phyloP scores from a whole-genome alignment of 2,113 vertebrate species.

The Salvelinus sp. region DNA sequence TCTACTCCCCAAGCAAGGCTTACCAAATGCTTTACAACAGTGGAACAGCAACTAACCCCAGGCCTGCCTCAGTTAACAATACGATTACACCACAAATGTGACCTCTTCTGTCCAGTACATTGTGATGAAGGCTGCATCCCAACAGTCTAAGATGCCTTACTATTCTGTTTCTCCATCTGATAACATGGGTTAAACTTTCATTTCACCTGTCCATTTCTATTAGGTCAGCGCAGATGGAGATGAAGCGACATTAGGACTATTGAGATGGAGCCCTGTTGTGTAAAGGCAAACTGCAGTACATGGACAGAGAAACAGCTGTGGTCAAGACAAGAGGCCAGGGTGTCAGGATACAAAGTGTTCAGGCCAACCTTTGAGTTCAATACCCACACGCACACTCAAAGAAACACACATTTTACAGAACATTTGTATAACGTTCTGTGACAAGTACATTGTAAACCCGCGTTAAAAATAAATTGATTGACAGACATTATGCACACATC shows the following conservation, averaged over 20 bases:
- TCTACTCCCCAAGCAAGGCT: neutral
- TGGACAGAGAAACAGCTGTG: slow-evolving; percentile 1
- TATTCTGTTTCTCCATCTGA: neutral
- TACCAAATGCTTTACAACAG: neutral
- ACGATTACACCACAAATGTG: neutral
- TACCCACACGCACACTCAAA: slow-evolving; percentile 46
- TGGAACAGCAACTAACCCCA: neutral
- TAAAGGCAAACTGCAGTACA: neutral
- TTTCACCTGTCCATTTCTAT: neutral
- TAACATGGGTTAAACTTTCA: neutral
- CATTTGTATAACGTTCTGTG: neutral
- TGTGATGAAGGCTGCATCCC: neutral
- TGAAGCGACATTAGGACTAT: slow-evolving; percentile 2
- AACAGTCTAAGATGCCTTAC: neutral
- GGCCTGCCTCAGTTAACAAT: neutral
- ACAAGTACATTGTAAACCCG: slow-evolving; percentile 25
- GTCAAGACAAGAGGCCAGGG: too few species aligned
- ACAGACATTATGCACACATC: slow-evolving; percentile 19
- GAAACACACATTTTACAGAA: slow-evolving; percentile 29
- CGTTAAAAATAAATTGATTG: slow-evolving; percentile 18
- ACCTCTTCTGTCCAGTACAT: neutral
- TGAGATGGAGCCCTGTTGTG: slow-evolving; percentile 7
- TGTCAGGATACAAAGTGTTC: slow-evolving; percentile 25
- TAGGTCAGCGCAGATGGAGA: neutral
- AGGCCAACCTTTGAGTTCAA: slow-evolving; percentile 29